These are phyloP conservation scores for Netelia fuscicornis DNA, from an alignment of 2,888 invertebrate genomes.

Conservation along the genomic window DNA sequence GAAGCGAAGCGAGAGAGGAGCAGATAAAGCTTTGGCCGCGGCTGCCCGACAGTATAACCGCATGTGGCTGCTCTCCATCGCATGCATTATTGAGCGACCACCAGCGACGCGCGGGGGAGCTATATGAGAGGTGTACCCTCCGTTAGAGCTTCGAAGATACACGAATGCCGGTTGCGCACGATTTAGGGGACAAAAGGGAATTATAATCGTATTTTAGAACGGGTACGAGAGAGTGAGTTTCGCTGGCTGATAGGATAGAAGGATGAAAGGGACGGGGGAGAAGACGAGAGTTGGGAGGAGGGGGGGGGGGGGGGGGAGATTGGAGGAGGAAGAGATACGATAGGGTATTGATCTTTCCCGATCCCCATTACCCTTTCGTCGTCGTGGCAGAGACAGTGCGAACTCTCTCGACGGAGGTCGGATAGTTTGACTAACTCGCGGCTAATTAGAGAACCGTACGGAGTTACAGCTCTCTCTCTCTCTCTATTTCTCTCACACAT, in stretches of 20 bases:
- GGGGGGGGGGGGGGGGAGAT: not conserved
- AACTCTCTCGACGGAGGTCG: slow-evolving; percentile 39
- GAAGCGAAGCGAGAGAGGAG: slow-evolving; percentile 68
- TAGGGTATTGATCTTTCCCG: slow-evolving; percentile 57
- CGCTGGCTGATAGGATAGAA: slow-evolving; percentile 28
- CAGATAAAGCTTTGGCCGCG: slow-evolving; percentile 66
- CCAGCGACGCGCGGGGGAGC: slow-evolving; percentile 6
- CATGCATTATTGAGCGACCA: slow-evolving; percentile 76
- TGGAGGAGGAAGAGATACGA: slow-evolving; percentile 18
- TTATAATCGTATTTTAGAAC: slow-evolving; percentile 78
- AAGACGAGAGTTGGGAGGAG: slow-evolving; percentile 27
- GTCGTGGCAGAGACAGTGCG: slow-evolving; percentile 37
- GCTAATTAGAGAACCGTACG: slow-evolving; percentile 64
- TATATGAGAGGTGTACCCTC: slow-evolving; percentile 39
- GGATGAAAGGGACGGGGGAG: slow-evolving; percentile 46
- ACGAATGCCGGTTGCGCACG: slow-evolving; percentile 62
- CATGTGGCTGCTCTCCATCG: slow-evolving; percentile 67
- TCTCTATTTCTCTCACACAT: not conserved
- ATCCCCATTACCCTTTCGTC: slow-evolving; percentile 48
- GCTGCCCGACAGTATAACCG: slow-evolving; percentile 66
- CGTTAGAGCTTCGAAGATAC: slow-evolving; percentile 62
- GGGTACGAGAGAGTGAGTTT: slow-evolving; percentile 63
- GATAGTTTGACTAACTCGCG: slow-evolving; percentile 67
- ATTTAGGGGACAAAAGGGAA: slow-evolving; percentile 76
- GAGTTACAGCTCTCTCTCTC: slow-evolving; percentile 21